Evolutionary conservation across 2,113 vertebrate genomes (phyloP).

Genomic region (Brachyistius frenatus): DNA sequence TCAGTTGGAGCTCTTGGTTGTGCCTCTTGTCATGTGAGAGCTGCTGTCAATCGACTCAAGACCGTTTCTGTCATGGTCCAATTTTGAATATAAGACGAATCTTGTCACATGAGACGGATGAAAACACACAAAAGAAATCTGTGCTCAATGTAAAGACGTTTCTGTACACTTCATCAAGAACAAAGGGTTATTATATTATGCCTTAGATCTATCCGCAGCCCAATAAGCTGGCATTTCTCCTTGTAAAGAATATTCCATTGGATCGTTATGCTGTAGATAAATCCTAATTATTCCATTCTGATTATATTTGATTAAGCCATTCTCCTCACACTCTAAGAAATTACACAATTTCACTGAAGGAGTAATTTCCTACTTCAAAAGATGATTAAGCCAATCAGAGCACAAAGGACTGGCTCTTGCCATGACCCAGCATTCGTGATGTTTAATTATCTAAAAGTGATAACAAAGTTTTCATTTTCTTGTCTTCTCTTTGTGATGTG

Average conservation of each 20-base stretch:
- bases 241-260: conserved; percentile 57
- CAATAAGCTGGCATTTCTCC: conserved; percentile 32
- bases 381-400: conserved; percentile 81
- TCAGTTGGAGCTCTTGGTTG: neutral
- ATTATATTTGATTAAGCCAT: conserved; percentile 80
- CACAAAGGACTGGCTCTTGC: conserved; percentile 71
- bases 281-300: conserved; percentile 74
- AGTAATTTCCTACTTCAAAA: conserved; percentile 81
- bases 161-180: conserved; percentile 8
- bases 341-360: conserved; percentile 75
- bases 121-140: neutral
- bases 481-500: conserved; percentile 42
- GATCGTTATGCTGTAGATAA: conserved; percentile 55
- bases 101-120: neutral
- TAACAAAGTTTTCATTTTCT: conserved; percentile 72
- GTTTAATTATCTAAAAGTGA: conserved; percentile 73
- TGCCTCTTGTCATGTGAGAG: neutral
- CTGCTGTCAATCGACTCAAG: neutral
- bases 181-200: neutral
- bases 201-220: conserved; percentile 17
- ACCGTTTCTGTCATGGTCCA: neutral
- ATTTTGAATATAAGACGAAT: neutral
- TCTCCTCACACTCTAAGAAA: conserved; percentile 77
- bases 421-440: conserved; percentile 76
- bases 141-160: neutral